These are phyloP conservation scores for Mungos mungo DNA, from an alignment of 2,113 vertebrate species.

Conservation along the genomic window DNA sequence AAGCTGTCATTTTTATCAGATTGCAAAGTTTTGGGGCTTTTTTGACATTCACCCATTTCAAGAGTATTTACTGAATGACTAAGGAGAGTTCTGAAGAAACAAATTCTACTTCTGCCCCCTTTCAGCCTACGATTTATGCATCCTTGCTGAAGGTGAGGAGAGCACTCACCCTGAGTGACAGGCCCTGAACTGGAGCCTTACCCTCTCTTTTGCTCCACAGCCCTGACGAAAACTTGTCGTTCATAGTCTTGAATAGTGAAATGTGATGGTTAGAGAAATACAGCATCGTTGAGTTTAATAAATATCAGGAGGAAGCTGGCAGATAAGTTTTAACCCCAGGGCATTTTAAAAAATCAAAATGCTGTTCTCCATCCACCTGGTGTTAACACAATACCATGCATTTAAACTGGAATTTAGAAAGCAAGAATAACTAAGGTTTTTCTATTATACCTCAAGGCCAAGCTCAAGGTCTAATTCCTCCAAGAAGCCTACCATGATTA, in stretches of 20 bases:
- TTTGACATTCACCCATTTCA: constrained; percentile 68
- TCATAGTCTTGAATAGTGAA: constrained; percentile 33
- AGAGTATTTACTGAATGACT: constrained; percentile 64
- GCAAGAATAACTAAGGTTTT: constrained; percentile 3
- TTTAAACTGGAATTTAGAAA: constrained; percentile 38
- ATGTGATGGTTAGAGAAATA: constrained; percentile 51
- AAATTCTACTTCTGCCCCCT: constrained; percentile 62
- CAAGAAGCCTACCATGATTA: constrained; percentile 41
- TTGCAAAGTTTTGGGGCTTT: background rate
- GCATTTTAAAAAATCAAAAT: constrained; percentile 67
- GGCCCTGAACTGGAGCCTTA: background rate
- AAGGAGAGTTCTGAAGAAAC: constrained; percentile 12
- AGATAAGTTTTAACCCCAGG: constrained; percentile 60
- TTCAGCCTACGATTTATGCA: constrained; percentile 60
- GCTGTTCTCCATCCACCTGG: background rate
- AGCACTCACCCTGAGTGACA: constrained; percentile 64
- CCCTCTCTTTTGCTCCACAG: background rate
- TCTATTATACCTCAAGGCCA: constrained; percentile 37
- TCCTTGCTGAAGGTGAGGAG: constrained; percentile 23
- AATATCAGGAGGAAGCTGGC: constrained; percentile 58
- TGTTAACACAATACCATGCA: background rate
- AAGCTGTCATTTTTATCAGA: constrained; percentile 75
- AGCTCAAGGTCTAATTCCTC: constrained; percentile 45
- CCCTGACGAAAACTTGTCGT: constrained; percentile 57
- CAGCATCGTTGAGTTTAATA: constrained; percentile 30